Evolutionary conservation across 2,113 vertebrate species (phyloP).

Genomic region (Petromus typicus): DNA sequence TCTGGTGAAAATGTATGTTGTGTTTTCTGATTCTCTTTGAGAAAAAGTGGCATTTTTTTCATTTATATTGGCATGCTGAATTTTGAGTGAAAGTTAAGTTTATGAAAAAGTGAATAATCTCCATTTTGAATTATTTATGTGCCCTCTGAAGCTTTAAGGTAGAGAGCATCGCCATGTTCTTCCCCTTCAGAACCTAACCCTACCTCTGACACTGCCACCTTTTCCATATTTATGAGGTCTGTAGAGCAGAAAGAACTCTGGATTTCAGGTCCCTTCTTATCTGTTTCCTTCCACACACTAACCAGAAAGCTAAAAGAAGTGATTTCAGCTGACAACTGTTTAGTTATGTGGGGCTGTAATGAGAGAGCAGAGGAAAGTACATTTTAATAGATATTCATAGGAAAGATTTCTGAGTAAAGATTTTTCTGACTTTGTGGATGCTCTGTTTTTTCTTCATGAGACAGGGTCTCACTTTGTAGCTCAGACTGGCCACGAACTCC

Average conservation of each 20-base stretch:
- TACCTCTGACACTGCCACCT: slow-evolving; percentile 46
- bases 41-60: slow-evolving; percentile 42
- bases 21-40: slow-evolving; percentile 63
- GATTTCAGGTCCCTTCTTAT: slow-evolving; percentile 48
- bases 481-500: too few relatives aligned
- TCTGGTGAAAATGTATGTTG: slow-evolving; percentile 7
- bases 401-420: neutral
- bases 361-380: neutral
- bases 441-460: too few relatives aligned
- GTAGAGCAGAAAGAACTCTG: slow-evolving; percentile 35
- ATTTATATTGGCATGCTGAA: slow-evolving; percentile 1
- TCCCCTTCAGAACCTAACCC: slow-evolving; percentile 53
- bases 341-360: neutral
- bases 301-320: slow-evolving; percentile 14
- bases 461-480: too few relatives aligned
- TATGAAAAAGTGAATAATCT: slow-evolving; percentile 75
- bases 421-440: neutral
- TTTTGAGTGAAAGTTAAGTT: slow-evolving; percentile 76
- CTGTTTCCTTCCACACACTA: neutral
- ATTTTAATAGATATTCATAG: neutral
- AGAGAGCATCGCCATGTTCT: slow-evolving; percentile 59
- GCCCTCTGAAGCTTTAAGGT: slow-evolving; percentile 68
- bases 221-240: slow-evolving; percentile 63
- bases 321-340: slow-evolving; percentile 39
- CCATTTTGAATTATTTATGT: slow-evolving; percentile 78